Evolutionary conservation across 2,888 invertebrate genomes (phyloP), one percentile per base, ranked within the genome.

Genomic region (Cheilosia variabilis): DNA sequence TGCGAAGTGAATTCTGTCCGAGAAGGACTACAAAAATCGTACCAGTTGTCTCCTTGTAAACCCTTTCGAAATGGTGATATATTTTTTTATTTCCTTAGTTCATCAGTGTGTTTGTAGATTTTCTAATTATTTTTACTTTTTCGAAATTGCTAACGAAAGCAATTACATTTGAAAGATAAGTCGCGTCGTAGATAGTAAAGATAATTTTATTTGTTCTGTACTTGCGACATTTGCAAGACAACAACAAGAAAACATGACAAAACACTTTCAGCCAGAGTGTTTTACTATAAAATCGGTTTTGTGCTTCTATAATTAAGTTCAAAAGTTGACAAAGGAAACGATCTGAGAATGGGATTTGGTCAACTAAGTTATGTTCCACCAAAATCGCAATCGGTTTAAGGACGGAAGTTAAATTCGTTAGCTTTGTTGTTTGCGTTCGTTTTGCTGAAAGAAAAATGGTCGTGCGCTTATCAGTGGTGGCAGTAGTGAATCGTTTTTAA

Each of bases 131-230:
- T 52, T 47, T 15, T 55, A 4, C 10, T 52, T n/a, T 65, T 55
- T 73, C 10, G 3, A n/a, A 73, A 66, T 53, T 27, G n/a, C 4
- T 45, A 31, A 79, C 47, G 65, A 63, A 66, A 65, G 66, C 43
- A 41, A 76, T 13, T 3, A 6, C 5, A 62, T 22, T 77, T 15
- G 31, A 58, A 10, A 60, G 84, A 84, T 78, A 83, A 80, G 65
- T 69, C 5, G 17, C 31, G 4, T 34, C 17, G 45, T 50, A 79
- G 84, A 84, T 84, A 84, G 53, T 50, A 57, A 71, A 76, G 84
- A 84, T 80, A 71, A 60, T 57, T 71, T 37, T 84, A 71, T 84
- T 80, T 84, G 57, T n/a, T 66, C 69, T 71, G 65, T 79, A 66
- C 27, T 65, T 69, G 58, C 41, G 69, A 75, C n/a, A n/a, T n/a